Base-by-base conservation (phyloP, 2,888 invertebrate species). In the Drosophila tripunctata region DNA sequence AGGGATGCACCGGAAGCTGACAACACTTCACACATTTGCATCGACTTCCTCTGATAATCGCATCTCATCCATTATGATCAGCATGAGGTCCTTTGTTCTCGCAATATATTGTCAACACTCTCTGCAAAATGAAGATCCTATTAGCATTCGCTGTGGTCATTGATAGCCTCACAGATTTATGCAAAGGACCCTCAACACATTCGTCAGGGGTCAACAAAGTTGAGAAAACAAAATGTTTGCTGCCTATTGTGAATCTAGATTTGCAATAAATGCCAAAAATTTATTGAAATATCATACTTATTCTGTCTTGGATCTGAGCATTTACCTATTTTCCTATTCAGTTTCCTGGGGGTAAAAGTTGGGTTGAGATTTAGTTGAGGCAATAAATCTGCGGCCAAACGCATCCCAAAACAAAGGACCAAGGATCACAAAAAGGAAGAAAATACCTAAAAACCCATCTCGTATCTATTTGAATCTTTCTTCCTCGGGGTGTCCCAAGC, bases 361-460 rank as follows among this genome's bases (percentile, higher is more conserved):
- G 47, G 61, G 33, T 58, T 44, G 40, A 36, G 27, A 61, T 58
- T 64, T 60, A 65, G 50, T 31, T 19, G 41, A 67, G 62, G 75
- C 85, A 84, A 85, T 84, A 88, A 87, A 87, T 86, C 79, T 87
- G 85, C 27, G 82, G 87, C 73, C 56, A 64, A 71, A 67, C 70
- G 66, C 67, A 72, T 62, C 72, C 70, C 70, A 69, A 77, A 69
- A 74, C 66, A 77, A 78, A 68, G 38, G 8, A 54, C 38, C 62
- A 10, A 4, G 14, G 14, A 50, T 30, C 17, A 7, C 36, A 64
- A 77, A 75, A 67, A 78, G 57, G 51, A 67, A 69, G 48, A 67
- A 84, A 73, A 55, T 66, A 44, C 52, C 27, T 31, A 66, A 84
- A 71, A 75, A 73, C n/a, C n/a, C n/a, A n/a, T 67, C 12, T 50